Conservation (phyloP, 2,888 invertebrate genomes). For the Limnephilus marmoratus region DNA sequence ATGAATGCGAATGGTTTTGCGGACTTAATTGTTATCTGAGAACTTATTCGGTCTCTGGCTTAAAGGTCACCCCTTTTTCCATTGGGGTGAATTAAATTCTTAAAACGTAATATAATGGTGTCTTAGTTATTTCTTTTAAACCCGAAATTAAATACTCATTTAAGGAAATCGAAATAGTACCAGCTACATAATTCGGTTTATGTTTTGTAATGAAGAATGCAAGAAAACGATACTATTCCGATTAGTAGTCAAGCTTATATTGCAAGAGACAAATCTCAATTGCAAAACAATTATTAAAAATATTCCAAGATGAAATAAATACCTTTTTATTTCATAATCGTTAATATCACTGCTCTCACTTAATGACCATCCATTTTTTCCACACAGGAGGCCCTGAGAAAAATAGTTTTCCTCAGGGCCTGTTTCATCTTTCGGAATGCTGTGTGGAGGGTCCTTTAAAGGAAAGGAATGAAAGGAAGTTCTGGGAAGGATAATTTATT, state of each 20-base stretch:
- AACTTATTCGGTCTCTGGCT: constrained; percentile 66
- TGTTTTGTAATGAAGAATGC: neutral
- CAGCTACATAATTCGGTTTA: neutral
- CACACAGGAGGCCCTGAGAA: too few species aligned
- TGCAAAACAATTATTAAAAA: too few species aligned
- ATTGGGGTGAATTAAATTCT: constrained; percentile 11
- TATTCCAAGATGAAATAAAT: too few species aligned
- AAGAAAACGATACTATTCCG: neutral
- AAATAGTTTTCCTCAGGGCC: too few species aligned
- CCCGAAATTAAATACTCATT: neutral
- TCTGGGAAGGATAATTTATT: too few species aligned
- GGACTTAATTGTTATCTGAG: constrained; percentile 67
- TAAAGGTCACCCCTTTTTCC: constrained; percentile 32
- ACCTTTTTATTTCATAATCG: too few species aligned
- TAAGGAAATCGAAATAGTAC: neutral
- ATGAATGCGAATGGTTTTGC: constrained; percentile 43
- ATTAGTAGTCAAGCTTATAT: neutral
- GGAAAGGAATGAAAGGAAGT: too few species aligned
- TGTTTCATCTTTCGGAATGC: too few species aligned
- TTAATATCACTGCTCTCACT: too few species aligned
- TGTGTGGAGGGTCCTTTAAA: too few species aligned
- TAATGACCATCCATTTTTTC: too few species aligned
- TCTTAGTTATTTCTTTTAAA: neutral
- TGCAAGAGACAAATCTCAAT: neutral
- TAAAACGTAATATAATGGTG: constrained; percentile 10